Evolutionary conservation across 2,113 vertebrate genomes (phyloP).

Genomic region (Mastomys coucha): DNA sequence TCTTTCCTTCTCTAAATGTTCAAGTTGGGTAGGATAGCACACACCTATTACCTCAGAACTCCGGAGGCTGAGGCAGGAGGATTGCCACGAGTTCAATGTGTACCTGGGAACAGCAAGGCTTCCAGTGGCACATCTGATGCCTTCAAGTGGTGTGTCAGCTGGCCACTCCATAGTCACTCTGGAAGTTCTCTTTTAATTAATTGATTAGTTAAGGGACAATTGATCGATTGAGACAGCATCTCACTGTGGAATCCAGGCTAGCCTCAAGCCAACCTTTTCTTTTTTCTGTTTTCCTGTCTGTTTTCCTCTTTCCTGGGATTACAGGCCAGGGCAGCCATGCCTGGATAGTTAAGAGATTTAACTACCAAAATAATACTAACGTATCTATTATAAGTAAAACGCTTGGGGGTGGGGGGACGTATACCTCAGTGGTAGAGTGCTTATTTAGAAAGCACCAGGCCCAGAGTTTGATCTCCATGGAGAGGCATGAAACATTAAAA

Average conservation of each 20-base stretch:
- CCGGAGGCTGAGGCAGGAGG: not conserved
- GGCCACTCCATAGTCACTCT: too few relatives aligned
- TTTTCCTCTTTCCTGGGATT: not conserved
- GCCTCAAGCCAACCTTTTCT: not conserved
- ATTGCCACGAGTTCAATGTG: not conserved
- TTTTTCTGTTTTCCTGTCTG: not conserved
- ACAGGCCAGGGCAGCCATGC: not conserved
- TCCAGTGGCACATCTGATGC: not conserved
- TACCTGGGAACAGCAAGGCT: not conserved
- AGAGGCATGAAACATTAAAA: not conserved
- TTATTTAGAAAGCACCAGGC: not conserved
- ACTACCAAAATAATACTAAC: not conserved
- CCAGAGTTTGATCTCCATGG: not conserved
- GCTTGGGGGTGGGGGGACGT: accelerated
- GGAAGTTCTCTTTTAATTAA: not conserved
- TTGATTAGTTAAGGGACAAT: not conserved
- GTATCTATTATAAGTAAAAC: not conserved
- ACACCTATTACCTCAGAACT: not conserved
- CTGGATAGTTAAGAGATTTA: not conserved
- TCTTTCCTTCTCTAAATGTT: not conserved
- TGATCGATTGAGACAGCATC: not conserved
- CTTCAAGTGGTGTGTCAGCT: not conserved
- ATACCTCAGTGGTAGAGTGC: not conserved
- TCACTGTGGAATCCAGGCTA: not conserved
- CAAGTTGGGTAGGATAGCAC: not conserved